Evolutionary conservation across 1,140 invertebrate genomes (phyloP), one percentile per base, ranked within the genome.

Genomic region (Agrilus planipennis): DNA sequence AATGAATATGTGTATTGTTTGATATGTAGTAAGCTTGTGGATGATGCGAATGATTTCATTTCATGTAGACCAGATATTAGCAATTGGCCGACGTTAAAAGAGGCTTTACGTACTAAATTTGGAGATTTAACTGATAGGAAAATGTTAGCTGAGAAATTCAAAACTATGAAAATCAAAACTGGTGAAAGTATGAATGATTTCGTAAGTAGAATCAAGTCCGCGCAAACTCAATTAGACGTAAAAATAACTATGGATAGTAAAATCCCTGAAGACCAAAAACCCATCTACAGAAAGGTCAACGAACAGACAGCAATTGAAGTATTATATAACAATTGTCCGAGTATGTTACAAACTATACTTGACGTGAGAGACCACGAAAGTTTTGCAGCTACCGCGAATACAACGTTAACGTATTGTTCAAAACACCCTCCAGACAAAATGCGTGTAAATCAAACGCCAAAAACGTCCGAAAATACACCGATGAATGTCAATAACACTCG

Each of bases 101-200:
- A n/a, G n/a, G n/a, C n/a, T n/a, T n/a, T n/a, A n/a, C n/a, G n/a
- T n/a, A 28, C 16, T 2, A 14, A 41, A 9, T 41, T 20, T 28
- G 23, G 39, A 17, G 39, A 41, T 21, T 16, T n/a, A 21, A 22
- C 18, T 4, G 39, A 41, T 4, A 34, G 39, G 27, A 20, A 32
- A 14, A 34, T 17, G 15, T 7, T 41, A 12, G 29, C 18, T 12
- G 17, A 28, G 5, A 19, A 40, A 31, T 40, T 40, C 27, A 14
- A 25, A 18, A 20, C 20, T 5, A 15, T 40, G 14, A 19, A 20
- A 15, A 31, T 10, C 6, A n/a, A n/a, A n/a, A n/a, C n/a, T n/a
- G n/a, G n/a, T n/a, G n/a, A n/a, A n/a, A n/a, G n/a, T 2, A 19
- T 41, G 17, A 16, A 29, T 21, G 39, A 41, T 11, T 40, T 40